Conservation (phyloP, 2,113 vertebrate species). For the Poicephalus meyeri region DNA sequence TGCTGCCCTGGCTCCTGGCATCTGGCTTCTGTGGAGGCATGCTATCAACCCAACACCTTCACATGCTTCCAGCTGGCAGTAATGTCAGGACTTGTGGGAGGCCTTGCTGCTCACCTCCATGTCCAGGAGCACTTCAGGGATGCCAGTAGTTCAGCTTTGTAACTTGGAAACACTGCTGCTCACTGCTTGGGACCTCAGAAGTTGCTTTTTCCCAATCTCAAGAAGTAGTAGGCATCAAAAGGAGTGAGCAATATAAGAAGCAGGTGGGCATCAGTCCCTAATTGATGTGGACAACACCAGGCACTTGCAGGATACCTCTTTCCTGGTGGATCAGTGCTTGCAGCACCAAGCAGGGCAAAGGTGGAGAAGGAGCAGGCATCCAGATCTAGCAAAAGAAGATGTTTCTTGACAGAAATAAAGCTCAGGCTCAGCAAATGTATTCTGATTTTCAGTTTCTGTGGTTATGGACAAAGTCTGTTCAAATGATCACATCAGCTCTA, state of each 20-base stretch:
- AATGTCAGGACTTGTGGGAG: neutral
- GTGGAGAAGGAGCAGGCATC: neutral
- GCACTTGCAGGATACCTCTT: neutral
- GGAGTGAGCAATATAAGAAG: neutral
- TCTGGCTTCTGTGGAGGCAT: neutral
- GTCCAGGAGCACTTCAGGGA: neutral
- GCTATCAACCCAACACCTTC: neutral
- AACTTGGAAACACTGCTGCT: neutral
- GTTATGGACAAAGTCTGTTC: neutral
- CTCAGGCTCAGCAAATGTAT: neutral
- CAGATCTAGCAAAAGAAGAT: neutral
- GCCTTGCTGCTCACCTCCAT: fast-evolving
- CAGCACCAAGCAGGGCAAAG: fast-evolving
- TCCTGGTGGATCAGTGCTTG: neutral
- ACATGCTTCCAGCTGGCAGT: neutral
- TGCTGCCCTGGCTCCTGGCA: neutral
- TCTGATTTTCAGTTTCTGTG: neutral
- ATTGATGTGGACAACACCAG: neutral
- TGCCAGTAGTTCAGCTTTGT: neutral
- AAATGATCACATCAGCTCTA: neutral
- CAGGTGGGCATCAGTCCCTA: neutral
- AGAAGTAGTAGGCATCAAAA: neutral
- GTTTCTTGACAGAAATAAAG: neutral
- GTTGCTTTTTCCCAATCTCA: neutral
- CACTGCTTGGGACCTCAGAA: neutral